Conservation (phyloP, 1,140 invertebrate species). For the Drosophila persimilis region DNA sequence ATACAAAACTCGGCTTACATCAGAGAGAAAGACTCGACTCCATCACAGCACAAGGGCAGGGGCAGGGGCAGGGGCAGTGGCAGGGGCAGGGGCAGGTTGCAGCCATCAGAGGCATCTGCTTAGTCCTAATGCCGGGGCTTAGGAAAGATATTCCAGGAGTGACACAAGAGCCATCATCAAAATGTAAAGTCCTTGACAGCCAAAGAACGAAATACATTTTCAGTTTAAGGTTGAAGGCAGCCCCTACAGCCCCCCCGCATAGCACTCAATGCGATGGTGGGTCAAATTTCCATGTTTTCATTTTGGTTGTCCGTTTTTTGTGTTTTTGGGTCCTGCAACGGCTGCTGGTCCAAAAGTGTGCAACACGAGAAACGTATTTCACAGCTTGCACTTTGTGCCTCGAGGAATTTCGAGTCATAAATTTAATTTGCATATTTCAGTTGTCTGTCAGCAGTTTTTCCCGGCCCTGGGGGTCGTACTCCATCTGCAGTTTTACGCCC, state of each 20-base stretch:
- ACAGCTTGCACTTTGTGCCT: constrained; percentile 33
- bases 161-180: constrained; percentile 49
- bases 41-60: background rate
- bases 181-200: constrained; percentile 57
- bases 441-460: constrained; percentile 29
- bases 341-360: constrained; percentile 18
- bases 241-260: background rate
- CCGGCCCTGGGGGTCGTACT: background rate
- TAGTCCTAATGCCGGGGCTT: constrained; percentile 45
- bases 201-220: constrained; percentile 28
- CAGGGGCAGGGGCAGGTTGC: too few species aligned
- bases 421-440: constrained; percentile 59
- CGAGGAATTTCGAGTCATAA: constrained; percentile 48
- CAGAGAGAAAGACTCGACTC: constrained; percentile 35
- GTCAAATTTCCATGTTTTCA: constrained; percentile 16
- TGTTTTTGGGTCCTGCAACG: constrained; percentile 4
- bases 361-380: constrained; percentile 47
- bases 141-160: constrained; percentile 39
- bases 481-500: background rate
- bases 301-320: constrained; percentile 11
- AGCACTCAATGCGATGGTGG: constrained; percentile 17
- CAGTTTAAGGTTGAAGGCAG: constrained; percentile 42
- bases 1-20: constrained; percentile 49
- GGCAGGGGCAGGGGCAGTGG: too few species aligned
- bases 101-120: constrained; percentile 28